Percentiles rank a stretch among this genome's conserved stretches.
These are phyloP conservation scores for Saccopteryx leptura DNA, from an alignment of 2,113 vertebrate genomes.

Conservation along the genomic window DNA sequence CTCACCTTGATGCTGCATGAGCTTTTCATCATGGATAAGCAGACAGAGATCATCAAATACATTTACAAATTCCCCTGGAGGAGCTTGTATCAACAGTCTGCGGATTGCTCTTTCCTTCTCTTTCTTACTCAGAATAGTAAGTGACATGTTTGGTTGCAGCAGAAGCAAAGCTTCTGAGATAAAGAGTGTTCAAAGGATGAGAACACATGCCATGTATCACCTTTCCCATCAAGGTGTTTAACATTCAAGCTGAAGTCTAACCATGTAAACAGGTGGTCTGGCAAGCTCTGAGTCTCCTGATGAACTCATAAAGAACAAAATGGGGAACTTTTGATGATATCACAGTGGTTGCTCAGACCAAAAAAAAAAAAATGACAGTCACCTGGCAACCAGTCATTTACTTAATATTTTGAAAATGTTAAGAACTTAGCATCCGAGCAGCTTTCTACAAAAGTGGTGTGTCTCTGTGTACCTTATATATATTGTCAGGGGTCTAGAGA, in stretches of 20 bases:
- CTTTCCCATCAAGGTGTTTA: conserved; percentile 79
- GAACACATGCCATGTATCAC: conserved; percentile 68
- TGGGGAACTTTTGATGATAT: conserved; percentile 61
- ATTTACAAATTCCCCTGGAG: conserved; percentile 63
- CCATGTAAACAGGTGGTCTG: conserved; percentile 43
- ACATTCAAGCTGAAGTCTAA: conserved; percentile 45
- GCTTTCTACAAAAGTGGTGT: conserved; percentile 69
- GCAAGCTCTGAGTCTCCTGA: background rate
- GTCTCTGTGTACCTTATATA: background rate
- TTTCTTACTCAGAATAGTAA: background rate
- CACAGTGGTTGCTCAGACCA: conserved; percentile 60
- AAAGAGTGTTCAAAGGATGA: conserved; percentile 63
- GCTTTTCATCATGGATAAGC: conserved; percentile 56
- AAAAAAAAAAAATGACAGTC: background rate
- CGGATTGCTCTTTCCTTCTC: conserved; percentile 54
- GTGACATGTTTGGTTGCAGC: conserved; percentile 68
- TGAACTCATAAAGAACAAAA: conserved; percentile 72
- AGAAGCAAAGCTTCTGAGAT: conserved; percentile 71
- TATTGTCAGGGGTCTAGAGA: background rate
- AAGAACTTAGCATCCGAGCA: conserved; percentile 62
- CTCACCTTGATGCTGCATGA: conserved; percentile 73
- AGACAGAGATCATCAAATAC: conserved; percentile 62
- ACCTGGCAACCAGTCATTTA: conserved; percentile 22
- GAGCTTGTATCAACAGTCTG: background rate
- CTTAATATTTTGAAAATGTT: conserved; percentile 57